A percentile compares a stretch with the other conserved stretches of the same genome.
Evolutionary conservation across 2,888 invertebrate genomes (phyloP).

Genomic region (Encarsia formosa): DNA sequence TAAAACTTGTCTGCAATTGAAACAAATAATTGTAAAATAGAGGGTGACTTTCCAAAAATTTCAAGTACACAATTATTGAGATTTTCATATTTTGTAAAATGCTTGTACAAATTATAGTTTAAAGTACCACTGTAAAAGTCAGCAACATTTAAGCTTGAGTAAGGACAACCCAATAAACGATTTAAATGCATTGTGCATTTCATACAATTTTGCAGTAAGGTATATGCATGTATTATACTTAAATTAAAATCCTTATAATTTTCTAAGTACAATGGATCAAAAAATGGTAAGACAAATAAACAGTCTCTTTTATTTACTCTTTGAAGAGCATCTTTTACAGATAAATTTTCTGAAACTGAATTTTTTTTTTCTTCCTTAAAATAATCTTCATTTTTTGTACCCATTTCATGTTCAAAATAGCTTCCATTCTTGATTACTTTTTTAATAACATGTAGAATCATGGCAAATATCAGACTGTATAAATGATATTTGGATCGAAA

Average conservation of each 20-base stretch:
- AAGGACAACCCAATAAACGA: conserved; percentile 60
- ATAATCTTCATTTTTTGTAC: background rate
- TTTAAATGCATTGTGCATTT: conserved; percentile 62
- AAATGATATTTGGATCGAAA: conserved; percentile 52
- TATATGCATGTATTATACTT: conserved; percentile 59
- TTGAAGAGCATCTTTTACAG: conserved; percentile 52
- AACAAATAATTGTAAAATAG: conserved; percentile 39
- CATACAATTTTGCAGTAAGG: conserved; percentile 64
- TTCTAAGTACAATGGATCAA: conserved; percentile 56
- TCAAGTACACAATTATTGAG: conserved; percentile 42
- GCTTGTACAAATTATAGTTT: conserved; percentile 63
- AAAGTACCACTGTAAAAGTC: conserved; percentile 71
- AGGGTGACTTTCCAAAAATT: conserved; percentile 41
- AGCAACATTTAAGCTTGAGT: conserved; percentile 56
- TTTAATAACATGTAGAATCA: conserved; percentile 36
- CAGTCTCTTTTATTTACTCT: conserved; percentile 59
- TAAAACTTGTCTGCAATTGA: too few species aligned
- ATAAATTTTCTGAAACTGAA: conserved; percentile 34
- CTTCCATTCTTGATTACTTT: background rate
- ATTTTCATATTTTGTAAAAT: conserved; percentile 57
- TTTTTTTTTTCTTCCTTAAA: background rate
- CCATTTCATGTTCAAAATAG: conserved; percentile 32
- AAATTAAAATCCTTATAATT: conserved; percentile 57
- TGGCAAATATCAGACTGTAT: conserved; percentile 58
- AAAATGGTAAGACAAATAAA: conserved; percentile 57